A percentile compares a stretch with the other conserved stretches of the same genome.
Evolutionary conservation across 2,888 invertebrate genomes (phyloP).

Genomic region (Papilio demoleus): DNA sequence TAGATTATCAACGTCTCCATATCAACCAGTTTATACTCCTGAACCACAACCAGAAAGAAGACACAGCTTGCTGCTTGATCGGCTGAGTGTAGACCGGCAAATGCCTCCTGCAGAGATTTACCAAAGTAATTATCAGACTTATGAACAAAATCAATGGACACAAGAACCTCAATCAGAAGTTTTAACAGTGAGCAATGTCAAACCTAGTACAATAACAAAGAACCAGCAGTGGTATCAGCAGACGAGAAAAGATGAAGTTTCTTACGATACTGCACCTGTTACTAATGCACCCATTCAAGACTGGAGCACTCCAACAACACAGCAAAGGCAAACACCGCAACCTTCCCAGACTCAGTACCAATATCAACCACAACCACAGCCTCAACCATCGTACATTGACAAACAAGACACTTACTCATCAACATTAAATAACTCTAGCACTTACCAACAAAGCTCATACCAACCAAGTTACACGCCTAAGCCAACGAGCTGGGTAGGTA

Average conservation of each 20-base stretch:
- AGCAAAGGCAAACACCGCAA: conserved; percentile 43
- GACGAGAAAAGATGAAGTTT: conserved; percentile 60
- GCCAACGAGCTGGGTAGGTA: conserved; percentile 63
- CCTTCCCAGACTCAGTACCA: conserved; percentile 47
- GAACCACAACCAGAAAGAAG: conserved; percentile 69
- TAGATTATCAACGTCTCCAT: conserved; percentile 63
- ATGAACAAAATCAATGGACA: conserved; percentile 65
- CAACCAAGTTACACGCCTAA: conserved; percentile 63
- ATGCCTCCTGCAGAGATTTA: conserved; percentile 67
- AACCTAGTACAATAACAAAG: conserved; percentile 73
- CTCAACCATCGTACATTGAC: conserved; percentile 61
- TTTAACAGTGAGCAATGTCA: conserved; percentile 73
- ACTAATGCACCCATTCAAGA: conserved; percentile 55
- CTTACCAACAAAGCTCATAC: conserved; percentile 55
- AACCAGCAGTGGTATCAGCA: conserved; percentile 78
- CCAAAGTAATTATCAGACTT: conserved; percentile 65
- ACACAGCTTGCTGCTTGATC: conserved; percentile 73
- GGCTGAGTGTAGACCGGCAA: conserved; percentile 75
- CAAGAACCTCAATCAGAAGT: conserved; percentile 77
- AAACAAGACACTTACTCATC: conserved; percentile 58
- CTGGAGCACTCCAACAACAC: conserved; percentile 46
- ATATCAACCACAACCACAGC: conserved; percentile 48
- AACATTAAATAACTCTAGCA: conserved; percentile 48
- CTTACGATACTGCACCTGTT: conserved; percentile 59
- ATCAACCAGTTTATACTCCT: conserved; percentile 66